Conservation (phyloP, 2,888 invertebrate genomes). For the Eristalinus aeneus region DNA sequence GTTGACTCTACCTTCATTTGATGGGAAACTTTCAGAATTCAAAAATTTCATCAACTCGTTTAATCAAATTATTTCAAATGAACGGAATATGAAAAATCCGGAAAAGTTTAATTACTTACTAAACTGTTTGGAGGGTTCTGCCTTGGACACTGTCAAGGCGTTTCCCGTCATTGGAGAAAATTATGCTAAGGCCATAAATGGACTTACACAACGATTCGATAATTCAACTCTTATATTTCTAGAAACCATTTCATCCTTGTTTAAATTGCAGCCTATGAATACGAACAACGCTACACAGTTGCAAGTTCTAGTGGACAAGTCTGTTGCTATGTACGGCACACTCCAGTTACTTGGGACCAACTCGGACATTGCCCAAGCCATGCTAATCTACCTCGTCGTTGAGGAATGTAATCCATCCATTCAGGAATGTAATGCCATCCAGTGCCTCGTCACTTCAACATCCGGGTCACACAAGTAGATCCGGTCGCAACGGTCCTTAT, state of each 20-base stretch:
- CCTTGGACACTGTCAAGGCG: conserved; percentile 3
- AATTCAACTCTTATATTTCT: neutral
- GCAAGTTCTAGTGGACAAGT: too few species aligned
- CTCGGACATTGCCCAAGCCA: too few species aligned
- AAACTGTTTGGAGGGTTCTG: conserved; percentile 2
- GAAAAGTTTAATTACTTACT: conserved; percentile 37
- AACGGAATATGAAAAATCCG: neutral
- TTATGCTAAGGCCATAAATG: neutral
- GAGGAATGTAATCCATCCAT: neutral
- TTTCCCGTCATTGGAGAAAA: conserved; percentile 15
- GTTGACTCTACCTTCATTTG: neutral
- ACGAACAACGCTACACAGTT: too few species aligned
- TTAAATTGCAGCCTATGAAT: too few species aligned
- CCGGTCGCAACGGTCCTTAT: neutral
- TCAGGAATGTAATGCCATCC: neutral
- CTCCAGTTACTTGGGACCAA: too few species aligned
- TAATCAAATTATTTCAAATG: conserved; percentile 25
- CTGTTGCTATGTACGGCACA: too few species aligned
- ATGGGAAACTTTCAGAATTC: conserved; percentile 29
- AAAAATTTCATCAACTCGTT: conserved; percentile 37
- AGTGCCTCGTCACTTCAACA: neutral
- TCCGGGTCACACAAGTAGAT: neutral
- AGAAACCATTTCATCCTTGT: too few species aligned
- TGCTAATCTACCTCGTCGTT: too few species aligned
- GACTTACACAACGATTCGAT: conserved; percentile 5